Evolutionary conservation across 2,888 invertebrate genomes (phyloP).

Genomic region (Xestia sexstrigata): DNA sequence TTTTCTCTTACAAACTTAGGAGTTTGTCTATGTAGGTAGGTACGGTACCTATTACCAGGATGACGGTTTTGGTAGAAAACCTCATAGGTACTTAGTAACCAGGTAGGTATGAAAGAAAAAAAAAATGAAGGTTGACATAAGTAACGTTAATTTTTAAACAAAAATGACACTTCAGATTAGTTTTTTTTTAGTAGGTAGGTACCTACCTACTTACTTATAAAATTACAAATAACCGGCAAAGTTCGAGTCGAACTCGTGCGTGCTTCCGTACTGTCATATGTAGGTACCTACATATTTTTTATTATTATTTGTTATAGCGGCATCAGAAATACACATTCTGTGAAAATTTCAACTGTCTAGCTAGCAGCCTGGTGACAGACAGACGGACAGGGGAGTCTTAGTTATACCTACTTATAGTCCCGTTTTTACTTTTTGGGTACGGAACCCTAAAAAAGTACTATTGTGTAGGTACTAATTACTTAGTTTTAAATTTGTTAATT

Average conservation of each 20-base stretch:
- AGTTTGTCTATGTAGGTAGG: not conserved
- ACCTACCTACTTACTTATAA: too few species aligned
- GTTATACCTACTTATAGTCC: too few species aligned
- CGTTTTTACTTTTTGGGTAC: too few species aligned
- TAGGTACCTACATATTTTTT: too few species aligned
- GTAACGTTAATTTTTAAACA: not conserved
- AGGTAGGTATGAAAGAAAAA: not conserved
- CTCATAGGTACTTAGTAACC: not conserved
- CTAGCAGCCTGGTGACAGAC: not conserved
- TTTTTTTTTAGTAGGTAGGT: not conserved
- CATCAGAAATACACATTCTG: too few species aligned
- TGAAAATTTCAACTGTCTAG: too few species aligned
- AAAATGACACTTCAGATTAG: not conserved
- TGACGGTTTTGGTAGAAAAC: not conserved
- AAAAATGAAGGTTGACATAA: not conserved
- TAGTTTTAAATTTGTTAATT: slow-evolving; percentile 3
- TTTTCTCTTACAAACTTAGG: not conserved
- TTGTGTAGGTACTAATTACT: not conserved
- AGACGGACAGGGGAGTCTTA: too few species aligned
- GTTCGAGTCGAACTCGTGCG: too few species aligned
- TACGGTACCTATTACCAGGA: not conserved
- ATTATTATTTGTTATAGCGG: too few species aligned
- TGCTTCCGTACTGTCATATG: too few species aligned
- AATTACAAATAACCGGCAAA: not conserved
- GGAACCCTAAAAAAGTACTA: not conserved